phyloP scores from a whole-genome alignment of 2,113 vertebrate species.

The cattle (Bos taurus) region ARS-UCD2.0 NC_037357.1:14768001-14768500 shows the following conservation, averaged over 20 bases:
- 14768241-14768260: not conserved
- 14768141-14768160: not conserved
- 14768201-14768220: not conserved
- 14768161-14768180: not conserved
- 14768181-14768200: not conserved
- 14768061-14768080: not conserved
- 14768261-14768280: not conserved
- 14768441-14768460: not conserved
- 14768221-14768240: not conserved
- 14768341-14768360: constrained; percentile 2
- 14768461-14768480: not conserved
- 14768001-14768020: not conserved
- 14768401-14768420: not conserved
- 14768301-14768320: constrained; percentile 2
- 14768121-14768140: not conserved
- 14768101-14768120: not conserved
- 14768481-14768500: not conserved
- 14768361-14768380: not conserved
- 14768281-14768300: not conserved
- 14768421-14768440: not conserved
- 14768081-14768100: not conserved
- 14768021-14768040: not conserved
- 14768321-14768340: not conserved
- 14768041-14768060: constrained; percentile 6
- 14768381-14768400: constrained; percentile 17